phyloP scores from a whole-genome alignment of 2,888 invertebrate genomes.

The Geotrupes spiniger region DNA sequence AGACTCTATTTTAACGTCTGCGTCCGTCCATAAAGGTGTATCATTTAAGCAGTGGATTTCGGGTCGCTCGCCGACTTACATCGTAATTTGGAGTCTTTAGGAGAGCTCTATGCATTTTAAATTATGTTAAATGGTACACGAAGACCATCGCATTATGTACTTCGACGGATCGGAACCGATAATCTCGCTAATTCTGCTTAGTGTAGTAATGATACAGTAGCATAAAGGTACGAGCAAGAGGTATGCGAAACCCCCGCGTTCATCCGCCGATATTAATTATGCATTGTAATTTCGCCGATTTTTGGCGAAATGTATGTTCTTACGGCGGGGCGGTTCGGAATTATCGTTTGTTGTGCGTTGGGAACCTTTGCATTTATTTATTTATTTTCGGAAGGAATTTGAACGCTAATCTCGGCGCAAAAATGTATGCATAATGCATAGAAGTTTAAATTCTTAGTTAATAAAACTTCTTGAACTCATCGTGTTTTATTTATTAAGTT shows the following conservation, averaged over 20 bases:
- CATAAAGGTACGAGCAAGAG: conserved; percentile 18
- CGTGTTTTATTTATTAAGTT: conserved; percentile 1
- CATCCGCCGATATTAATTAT: too few species aligned
- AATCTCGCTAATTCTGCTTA: conserved; percentile 41
- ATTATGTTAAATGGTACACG: conserved; percentile 40
- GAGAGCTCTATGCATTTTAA: conserved; percentile 25
- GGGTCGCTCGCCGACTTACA: conserved; percentile 1
- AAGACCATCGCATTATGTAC: conserved; percentile 30
- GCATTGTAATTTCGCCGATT: too few species aligned
- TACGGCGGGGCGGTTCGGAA: too few species aligned
- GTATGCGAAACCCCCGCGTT: conserved; percentile 6
- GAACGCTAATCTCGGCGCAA: not conserved
- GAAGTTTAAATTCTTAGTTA: not conserved
- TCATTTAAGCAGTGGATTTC: conserved; percentile 4
- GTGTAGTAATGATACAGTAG: conserved; percentile 44
- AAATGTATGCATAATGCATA: too few species aligned
- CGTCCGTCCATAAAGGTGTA: conserved; percentile 5
- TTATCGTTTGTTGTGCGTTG: too few species aligned
- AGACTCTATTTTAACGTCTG: conserved; percentile 7
- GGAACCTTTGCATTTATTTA: too few species aligned
- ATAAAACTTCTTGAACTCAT: not conserved
- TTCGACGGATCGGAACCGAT: conserved; percentile 32
- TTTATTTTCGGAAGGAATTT: too few species aligned
- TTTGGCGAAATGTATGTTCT: too few species aligned
- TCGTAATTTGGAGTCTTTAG: conserved; percentile 7